Conservation (phyloP, 1,140 invertebrate species). For the roundworm (Caenorhabditis elegans) region DNA sequence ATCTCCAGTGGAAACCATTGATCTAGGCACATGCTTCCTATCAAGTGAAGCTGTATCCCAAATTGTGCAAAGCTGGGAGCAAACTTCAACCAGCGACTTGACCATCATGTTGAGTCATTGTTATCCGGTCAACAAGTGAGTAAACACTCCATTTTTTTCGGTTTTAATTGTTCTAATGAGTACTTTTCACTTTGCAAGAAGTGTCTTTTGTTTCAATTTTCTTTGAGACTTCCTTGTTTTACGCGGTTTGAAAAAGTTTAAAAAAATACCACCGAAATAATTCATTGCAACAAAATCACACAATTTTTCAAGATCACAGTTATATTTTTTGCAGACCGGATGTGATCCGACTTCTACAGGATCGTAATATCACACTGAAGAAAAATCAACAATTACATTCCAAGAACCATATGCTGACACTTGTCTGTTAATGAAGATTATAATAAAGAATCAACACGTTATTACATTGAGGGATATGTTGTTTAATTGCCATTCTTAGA, state of each 20-base stretch:
- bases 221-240: too few relatives aligned
- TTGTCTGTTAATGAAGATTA: conserved; percentile 18
- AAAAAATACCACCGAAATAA: too few relatives aligned
- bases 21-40: not conserved
- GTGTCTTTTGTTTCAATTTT: too few relatives aligned
- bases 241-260: not conserved
- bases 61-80: not conserved
- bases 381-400: conserved; percentile 14
- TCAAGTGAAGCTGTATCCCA: not conserved
- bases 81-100: not conserved
- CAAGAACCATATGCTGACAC: conserved; percentile 15
- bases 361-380: conserved; percentile 2
- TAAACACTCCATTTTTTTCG: not conserved
- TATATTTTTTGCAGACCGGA: not conserved
- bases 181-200: too few relatives aligned
- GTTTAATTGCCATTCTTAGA: conserved; percentile 40
- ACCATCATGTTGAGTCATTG: conserved; percentile 18
- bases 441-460: too few relatives aligned
- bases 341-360: not conserved
- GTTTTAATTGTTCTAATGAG: too few relatives aligned
- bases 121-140: conserved; percentile 28
- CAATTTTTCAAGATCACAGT: too few relatives aligned
- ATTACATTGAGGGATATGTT: too few relatives aligned
- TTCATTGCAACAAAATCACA: too few relatives aligned
- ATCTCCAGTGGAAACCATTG: not conserved